A percentile compares a stretch with the other conserved stretches of the same genome.
Conservation (phyloP, 2,797 vertebrate species). For the Zonotrichia albicollis region DNA sequence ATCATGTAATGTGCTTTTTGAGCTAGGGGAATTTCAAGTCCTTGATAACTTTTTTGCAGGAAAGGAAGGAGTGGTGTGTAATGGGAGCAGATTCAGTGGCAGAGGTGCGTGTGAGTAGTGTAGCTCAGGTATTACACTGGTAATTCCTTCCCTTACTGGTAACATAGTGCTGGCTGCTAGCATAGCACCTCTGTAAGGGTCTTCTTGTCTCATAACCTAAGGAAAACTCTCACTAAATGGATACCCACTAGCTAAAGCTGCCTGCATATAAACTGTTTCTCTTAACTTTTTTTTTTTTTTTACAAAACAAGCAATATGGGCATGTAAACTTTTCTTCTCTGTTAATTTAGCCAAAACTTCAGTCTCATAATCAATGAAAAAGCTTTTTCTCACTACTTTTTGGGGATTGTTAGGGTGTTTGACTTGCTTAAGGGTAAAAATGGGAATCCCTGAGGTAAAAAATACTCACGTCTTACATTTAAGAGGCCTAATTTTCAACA, state of each 20-base stretch:
- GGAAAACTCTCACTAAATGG: not conserved
- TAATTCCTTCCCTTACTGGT: not conserved
- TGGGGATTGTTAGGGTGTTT: not conserved
- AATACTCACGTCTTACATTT: not conserved
- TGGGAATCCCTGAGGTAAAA: not conserved
- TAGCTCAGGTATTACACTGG: not conserved
- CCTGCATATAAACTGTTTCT: not conserved
- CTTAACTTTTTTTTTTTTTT: not conserved
- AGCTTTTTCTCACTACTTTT: not conserved
- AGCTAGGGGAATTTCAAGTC: not conserved
- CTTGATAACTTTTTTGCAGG: not conserved
- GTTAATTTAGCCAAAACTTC: not conserved
- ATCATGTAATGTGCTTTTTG: not conserved
- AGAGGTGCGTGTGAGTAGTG: not conserved
- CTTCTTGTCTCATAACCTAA: not conserved
- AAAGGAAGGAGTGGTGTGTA: not conserved
- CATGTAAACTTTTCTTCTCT: not conserved
- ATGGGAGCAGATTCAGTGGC: not conserved
- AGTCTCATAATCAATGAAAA: not conserved
- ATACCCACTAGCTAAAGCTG: not conserved
- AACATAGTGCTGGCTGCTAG: not conserved
- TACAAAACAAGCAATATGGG: not conserved
- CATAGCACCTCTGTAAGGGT: fast-evolving
- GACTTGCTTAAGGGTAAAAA: not conserved
- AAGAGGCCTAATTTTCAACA: not conserved